phyloP scores from a whole-genome alignment of 1,140 invertebrate species.

The Sweltsa coloradensis region DNA sequence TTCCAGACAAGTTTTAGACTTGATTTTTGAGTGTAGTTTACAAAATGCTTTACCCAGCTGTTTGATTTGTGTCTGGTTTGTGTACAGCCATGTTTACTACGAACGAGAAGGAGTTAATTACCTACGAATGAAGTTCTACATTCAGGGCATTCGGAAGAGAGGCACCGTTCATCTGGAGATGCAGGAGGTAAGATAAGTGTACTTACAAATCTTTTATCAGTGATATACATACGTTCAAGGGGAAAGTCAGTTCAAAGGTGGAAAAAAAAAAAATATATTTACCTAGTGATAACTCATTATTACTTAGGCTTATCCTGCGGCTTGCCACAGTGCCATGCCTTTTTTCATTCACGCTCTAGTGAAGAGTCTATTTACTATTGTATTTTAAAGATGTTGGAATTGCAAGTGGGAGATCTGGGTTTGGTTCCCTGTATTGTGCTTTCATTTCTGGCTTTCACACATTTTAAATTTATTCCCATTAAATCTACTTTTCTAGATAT shows the following conservation, averaged over 20 bases:
- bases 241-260: neutral
- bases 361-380: too few species aligned
- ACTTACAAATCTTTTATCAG: slow-evolving; percentile 7
- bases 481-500: slow-evolving; percentile 12
- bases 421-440: too few species aligned
- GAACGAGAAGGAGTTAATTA: slow-evolving; percentile 59
- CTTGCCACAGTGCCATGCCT: too few species aligned
- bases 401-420: too few species aligned
- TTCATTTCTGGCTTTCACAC: slow-evolving; percentile 1
- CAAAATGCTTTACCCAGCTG: neutral
- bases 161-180: slow-evolving; percentile 79
- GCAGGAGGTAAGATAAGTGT: slow-evolving; percentile 50
- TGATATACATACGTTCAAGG: slow-evolving; percentile 7
- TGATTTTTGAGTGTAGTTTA: neutral
- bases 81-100: slow-evolving; percentile 60
- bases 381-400: too few species aligned
- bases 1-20: neutral
- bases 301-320: slow-evolving; percentile 1
- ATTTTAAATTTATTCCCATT: slow-evolving; percentile 8
- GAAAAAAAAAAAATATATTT: slow-evolving; percentile 1
- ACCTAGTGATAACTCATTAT: slow-evolving; percentile 10
- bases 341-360: too few species aligned
- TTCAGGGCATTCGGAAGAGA: slow-evolving; percentile 65
- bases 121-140: slow-evolving; percentile 80
- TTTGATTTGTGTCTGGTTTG: too few species aligned